Evolutionary conservation across 2,797 vertebrate species (phyloP), one percentile per base, ranked within the genome.

Genomic region (Forpus xanthops): DNA sequence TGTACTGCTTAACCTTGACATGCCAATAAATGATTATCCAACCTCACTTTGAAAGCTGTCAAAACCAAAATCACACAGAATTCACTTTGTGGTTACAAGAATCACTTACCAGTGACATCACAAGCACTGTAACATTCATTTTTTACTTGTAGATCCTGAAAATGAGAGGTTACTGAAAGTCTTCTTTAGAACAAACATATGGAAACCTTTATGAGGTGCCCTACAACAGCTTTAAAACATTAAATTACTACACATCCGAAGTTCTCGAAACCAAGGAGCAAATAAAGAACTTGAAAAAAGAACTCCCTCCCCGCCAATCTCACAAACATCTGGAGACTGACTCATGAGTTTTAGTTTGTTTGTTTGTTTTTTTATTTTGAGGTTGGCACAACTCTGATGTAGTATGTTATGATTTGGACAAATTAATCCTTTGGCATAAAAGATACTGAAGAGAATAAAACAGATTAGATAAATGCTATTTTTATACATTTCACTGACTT

Each of bases 301-400:
- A 61, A 76, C 21, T 82, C 44, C 37, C 27, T 74, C 67, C 3
- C 71, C 1, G 2, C 13, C 71, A 53, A 3, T 53, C 67, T 79
- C 77, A 37, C 17, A 60, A 93, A 90, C 85, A 96, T 76, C 90
- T 93, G 80, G 80, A 91, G 85, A 55, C 42, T 52, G 45, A 89
- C 74, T 85, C 84, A 61, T 0, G 4, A 76, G 37, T 33, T 85
- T 74, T 13, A 8, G 27, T 3, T 23, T 20, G 39, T 13, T 64
- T 11, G 28, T 49, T 61, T 41, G 60, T 3, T 39, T 21, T 19
- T 30, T 33, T 52, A 30, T 44, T 72, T 41, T 68, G 73, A 90
- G 49, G 21, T 19, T 94, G 60, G 71, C 55, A 81, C 18, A 42
- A 45, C 27, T 39, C 30, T 56, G 25, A 21, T 20, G 9, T 12